Base-by-base conservation (phyloP, 2,888 invertebrate species). In the Dryocosmus kuriphilus region DNA sequence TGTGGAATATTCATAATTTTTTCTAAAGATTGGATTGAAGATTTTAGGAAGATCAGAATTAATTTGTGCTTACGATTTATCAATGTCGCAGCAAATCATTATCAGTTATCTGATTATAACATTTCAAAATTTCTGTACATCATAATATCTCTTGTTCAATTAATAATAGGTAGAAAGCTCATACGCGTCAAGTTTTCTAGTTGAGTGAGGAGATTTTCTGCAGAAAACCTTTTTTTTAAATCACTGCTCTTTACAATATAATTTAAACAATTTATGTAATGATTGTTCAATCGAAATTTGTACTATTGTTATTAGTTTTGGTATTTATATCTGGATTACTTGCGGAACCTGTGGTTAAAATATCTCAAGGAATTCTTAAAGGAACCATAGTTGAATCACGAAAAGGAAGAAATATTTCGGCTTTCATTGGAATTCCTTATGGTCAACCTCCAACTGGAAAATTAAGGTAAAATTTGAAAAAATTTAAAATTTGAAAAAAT, bases 391-490 rank as follows among this genome's bases (percentile, higher is more conserved):
- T 27, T 41, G 8, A 67, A 67, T 38, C 67, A 24, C 24, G 41
- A 27, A 41, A 19, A 2, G 35, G 35, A 24, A 24, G 67, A 67
- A 38, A 46, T 19, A 27, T 67, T 41, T 67, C 67, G 7, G 79
- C 86, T 2, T 88, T 88, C n/a, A 82, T 83, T 6, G 88, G 87
- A 1, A 79, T 88, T 19, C 88, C 88, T 0, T 88, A 80, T 75
- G 88, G 87, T 7, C 81, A 83, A 27, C 85, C 88, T 6, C 88
- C 88, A 0, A 8, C 83, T 7, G 88, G 85, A 1, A 55, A 81
- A 0, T 81, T 88, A 0, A 83, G 87, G 79, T 88, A 61, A 24
- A 19, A 27, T 46, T 65, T 0, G 5, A 14, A 19, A 14, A 5
- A n/a, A n/a, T n/a, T n/a, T 88, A 61, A 24, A 19, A 27, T 46